phyloP scores from a whole-genome alignment of 2,113 vertebrate species.

The Danionella cerebrum region DNA sequence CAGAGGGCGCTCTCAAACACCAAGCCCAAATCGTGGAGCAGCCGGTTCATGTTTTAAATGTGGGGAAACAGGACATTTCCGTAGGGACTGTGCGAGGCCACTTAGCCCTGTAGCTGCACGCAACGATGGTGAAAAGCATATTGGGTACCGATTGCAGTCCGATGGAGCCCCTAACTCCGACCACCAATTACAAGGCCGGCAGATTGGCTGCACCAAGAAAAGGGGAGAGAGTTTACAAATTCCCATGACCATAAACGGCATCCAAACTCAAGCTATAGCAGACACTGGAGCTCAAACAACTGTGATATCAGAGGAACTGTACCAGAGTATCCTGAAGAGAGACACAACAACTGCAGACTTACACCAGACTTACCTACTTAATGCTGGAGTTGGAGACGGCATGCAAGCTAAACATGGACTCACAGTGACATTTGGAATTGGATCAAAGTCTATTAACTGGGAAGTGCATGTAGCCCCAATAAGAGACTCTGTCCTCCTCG shows the following conservation, averaged over 20 bases:
- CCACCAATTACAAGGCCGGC: too few species aligned
- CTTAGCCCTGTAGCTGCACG: too few species aligned
- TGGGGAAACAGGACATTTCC: too few species aligned
- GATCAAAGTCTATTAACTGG: background rate
- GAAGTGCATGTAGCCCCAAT: conserved; percentile 18
- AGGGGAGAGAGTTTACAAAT: background rate
- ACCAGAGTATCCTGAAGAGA: background rate
- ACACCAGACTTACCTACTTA: background rate
- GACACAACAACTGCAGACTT: too few species aligned
- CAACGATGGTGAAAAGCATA: too few species aligned
- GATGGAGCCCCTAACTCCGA: too few species aligned
- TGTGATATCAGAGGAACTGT: background rate
- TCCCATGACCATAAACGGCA: background rate
- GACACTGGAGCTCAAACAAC: conserved; percentile 14
- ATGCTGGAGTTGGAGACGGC: conserved; percentile 10
- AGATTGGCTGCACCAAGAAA: background rate
- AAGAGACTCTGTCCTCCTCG: conserved; percentile 24
- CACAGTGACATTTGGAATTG: conserved; percentile 5
- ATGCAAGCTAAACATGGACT: background rate
- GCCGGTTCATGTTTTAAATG: too few species aligned
- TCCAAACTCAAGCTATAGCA: conserved; percentile 5
- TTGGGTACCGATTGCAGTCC: too few species aligned
- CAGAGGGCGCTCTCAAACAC: too few species aligned
- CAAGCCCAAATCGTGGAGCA: too few species aligned
- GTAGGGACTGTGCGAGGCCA: too few species aligned